Percentiles rank a stretch among this genome's conserved stretches.
phyloP scores from a whole-genome alignment of 2,113 vertebrate genomes.

The Catharus fuscescens region DNA sequence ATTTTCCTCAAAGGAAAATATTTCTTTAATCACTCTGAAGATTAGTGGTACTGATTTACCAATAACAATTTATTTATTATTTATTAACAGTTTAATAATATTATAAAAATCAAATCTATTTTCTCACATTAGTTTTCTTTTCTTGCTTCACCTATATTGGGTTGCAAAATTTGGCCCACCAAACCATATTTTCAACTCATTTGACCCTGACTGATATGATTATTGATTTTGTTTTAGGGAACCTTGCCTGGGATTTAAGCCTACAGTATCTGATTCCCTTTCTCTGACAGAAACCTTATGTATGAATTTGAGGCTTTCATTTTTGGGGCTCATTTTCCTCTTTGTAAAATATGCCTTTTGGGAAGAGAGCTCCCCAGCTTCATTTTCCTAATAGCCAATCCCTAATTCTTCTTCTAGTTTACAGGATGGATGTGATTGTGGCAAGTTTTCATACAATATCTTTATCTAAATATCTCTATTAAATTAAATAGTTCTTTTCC shows the following conservation, averaged over 20 bases:
- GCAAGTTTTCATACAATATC: background rate
- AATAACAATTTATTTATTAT: background rate
- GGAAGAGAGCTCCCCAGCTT: background rate
- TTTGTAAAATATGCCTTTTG: background rate
- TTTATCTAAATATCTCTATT: background rate
- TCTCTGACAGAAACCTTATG: background rate
- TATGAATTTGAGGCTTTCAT: background rate
- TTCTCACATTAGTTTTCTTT: background rate
- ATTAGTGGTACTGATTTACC: background rate
- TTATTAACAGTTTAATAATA: background rate
- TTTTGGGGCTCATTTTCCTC: background rate
- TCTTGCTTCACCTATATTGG: background rate
- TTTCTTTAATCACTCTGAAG: background rate
- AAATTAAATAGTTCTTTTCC: background rate
- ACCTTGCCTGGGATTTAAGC: background rate
- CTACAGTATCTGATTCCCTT: background rate
- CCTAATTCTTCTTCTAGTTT: background rate
- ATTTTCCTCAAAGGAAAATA: background rate
- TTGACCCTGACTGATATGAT: background rate
- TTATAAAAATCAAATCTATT: background rate
- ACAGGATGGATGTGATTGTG: background rate
- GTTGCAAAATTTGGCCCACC: background rate
- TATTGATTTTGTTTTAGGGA: background rate
- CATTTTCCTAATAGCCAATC: background rate
- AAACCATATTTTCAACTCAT: background rate